Evolutionary conservation across 2,888 invertebrate species (phyloP).

Genomic region (Seira sanloemensis): DNA sequence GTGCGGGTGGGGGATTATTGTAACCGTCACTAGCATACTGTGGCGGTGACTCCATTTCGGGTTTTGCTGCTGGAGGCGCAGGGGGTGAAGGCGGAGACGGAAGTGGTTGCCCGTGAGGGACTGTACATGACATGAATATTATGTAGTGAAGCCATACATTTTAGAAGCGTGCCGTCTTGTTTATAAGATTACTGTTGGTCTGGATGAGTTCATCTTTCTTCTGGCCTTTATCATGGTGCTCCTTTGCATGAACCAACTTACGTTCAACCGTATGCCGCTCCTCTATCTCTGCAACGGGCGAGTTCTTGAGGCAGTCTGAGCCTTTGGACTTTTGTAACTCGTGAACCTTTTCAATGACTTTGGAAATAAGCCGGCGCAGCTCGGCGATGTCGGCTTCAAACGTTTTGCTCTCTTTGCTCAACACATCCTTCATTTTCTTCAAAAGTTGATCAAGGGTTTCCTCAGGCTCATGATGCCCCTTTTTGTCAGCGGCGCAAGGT

Average conservation of each 20-base stretch:
- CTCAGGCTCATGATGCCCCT: no score
- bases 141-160: no score
- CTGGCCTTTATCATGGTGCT: constrained; percentile 10
- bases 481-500: background rate
- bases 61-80: background rate
- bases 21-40: no score
- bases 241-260: background rate
- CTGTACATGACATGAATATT: no score
- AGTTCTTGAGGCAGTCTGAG: background rate
- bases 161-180: no score
- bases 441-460: background rate
- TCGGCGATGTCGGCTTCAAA: background rate
- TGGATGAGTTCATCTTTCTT: no score
- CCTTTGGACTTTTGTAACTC: constrained; percentile 11
- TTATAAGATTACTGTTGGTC: no score
- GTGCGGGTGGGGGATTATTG: no score
- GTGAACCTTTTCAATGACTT: background rate
- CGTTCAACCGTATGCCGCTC: constrained; percentile 21
- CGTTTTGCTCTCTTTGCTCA: background rate
- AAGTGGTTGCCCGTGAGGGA: no score
- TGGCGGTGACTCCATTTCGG: background rate
- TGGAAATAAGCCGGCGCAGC: constrained; percentile 17
- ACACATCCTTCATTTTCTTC: background rate
- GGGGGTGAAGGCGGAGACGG: no score
- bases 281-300: constrained; percentile 18